Conservation (phyloP, 2,797 vertebrate species). For the Octomys mimax region DNA sequence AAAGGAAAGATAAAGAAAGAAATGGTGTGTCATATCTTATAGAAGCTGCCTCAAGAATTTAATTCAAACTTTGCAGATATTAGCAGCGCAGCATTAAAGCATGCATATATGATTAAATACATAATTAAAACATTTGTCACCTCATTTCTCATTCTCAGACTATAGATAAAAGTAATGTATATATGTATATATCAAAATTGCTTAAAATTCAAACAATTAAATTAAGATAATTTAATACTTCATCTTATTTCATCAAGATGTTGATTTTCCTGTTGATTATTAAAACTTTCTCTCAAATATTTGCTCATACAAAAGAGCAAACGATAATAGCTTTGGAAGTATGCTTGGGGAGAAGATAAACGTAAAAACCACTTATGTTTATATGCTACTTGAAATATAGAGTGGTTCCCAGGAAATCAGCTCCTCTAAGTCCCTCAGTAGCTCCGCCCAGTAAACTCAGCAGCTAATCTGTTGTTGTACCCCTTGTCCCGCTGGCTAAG, state of each 20-base stretch:
- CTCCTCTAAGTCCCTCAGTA: not conserved
- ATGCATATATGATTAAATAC: not conserved
- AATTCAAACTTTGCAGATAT: not conserved
- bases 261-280: conserved; percentile 6
- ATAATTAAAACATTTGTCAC: conserved; percentile 30
- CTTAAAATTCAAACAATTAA: conserved; percentile 13
- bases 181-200: not conserved
- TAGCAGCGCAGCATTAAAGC: not conserved
- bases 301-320: conserved; percentile 53
- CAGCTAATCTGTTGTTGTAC: not conserved
- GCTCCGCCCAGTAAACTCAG: not conserved
- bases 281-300: conserved; percentile 32
- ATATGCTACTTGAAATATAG: conserved; percentile 29
- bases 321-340: conserved; percentile 18
- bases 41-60: not conserved
- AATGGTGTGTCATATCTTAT: not conserved
- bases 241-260: not conserved
- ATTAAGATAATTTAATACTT: conserved; percentile 29
- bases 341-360: not conserved
- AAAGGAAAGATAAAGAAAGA: not conserved
- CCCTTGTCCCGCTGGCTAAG: not conserved
- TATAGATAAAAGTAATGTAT: not conserved
- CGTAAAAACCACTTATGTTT: not conserved
- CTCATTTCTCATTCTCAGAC: not conserved
- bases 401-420: not conserved